Base-by-base conservation (phyloP, 2,888 invertebrate genomes). In the Gari tellinella region DNA sequence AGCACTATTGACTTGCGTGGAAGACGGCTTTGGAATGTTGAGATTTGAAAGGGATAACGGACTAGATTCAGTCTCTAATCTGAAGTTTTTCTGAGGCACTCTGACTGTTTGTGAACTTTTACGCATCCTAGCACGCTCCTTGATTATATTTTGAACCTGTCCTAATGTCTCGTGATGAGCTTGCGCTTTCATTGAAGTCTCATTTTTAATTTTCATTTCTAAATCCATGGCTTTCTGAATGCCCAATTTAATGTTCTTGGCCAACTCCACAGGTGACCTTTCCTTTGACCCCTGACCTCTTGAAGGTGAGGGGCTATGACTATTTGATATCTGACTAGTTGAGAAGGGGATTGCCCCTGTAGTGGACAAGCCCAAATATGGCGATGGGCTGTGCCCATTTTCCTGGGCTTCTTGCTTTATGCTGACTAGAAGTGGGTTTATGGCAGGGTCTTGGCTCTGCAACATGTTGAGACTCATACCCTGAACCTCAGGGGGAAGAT, bases 371-470 rank as follows among this genome's bases (percentile, higher is more conserved):
- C 26, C 26, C 2, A 55, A 31, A 26, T 51, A 31, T 15, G 37
- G 14, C 43, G 51, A 25, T 21, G 69, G 63, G 37, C 43, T 43
- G 19, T 49, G 51, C 10, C 15, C 17, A 12, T 53, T 38, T 43
- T 43, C 56, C 26, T 26, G 51, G 14, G 80, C 79, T 55, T 84
- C 82, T 48, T 78, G 79, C 51, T 84, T 84, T 7, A 84, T 68
- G 64, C 72, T 81, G 74, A 82, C 80, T 70, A 82, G 76, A 58
- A 79, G 72, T 40, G 80, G 75, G 38, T 82, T 79, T 40, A 81
- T 45, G 43, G 75, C 74, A 21, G 31, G 37, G 4, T 4, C 31
- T 10, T 31, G 31, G 31, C 31, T 31, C n/a, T 58, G 63, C 14
- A 53, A 43, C 4, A 46, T 19, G 26, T 53, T 40, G n/a, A 60